These are phyloP conservation scores for Drosophila navojoa DNA, from an alignment of 1,140 invertebrate genomes.

Conservation along the genomic window DNA sequence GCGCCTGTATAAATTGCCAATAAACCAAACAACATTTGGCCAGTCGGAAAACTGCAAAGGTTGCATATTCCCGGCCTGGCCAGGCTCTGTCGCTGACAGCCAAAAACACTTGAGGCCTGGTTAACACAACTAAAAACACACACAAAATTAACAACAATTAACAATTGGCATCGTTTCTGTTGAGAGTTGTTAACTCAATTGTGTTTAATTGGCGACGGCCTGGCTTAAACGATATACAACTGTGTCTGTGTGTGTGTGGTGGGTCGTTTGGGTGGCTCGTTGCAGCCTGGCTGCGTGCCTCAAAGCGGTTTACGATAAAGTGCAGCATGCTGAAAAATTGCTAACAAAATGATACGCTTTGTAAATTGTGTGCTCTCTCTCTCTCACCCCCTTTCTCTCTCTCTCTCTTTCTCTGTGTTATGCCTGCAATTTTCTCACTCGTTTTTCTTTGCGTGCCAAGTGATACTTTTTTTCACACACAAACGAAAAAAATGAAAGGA, in stretches of 20 bases:
- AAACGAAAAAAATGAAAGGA: constrained; percentile 6
- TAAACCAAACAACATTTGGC: constrained; percentile 62
- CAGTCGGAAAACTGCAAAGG: constrained; percentile 55
- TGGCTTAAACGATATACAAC: constrained; percentile 23
- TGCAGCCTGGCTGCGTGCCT: constrained; percentile 52
- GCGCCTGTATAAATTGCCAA: constrained; percentile 75
- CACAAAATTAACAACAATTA: constrained; percentile 69
- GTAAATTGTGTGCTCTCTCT: constrained; percentile 53
- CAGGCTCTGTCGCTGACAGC: constrained; percentile 7
- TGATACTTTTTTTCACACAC: constrained; percentile 66
- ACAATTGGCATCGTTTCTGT: constrained; percentile 11
- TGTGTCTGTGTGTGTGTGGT: constrained; percentile 6
- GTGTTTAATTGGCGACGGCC: constrained; percentile 59
- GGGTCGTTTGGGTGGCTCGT: background rate
- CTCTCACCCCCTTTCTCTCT: background rate
- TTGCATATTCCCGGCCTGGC: constrained; percentile 51
- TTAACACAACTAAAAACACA: constrained; percentile 77
- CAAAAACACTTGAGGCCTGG: constrained; percentile 37
- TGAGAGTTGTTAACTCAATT: constrained; percentile 50
- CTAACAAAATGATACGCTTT: constrained; percentile 82
- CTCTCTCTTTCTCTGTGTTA: background rate
- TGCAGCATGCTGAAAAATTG: constrained; percentile 79
- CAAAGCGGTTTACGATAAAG: constrained; percentile 70
- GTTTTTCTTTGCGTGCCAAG: constrained; percentile 78
- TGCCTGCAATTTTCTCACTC: constrained; percentile 67